These are phyloP conservation scores for Hirtodrosophila cameraria DNA, from an alignment of 2,888 invertebrate genomes.

Conservation along the genomic window DNA sequence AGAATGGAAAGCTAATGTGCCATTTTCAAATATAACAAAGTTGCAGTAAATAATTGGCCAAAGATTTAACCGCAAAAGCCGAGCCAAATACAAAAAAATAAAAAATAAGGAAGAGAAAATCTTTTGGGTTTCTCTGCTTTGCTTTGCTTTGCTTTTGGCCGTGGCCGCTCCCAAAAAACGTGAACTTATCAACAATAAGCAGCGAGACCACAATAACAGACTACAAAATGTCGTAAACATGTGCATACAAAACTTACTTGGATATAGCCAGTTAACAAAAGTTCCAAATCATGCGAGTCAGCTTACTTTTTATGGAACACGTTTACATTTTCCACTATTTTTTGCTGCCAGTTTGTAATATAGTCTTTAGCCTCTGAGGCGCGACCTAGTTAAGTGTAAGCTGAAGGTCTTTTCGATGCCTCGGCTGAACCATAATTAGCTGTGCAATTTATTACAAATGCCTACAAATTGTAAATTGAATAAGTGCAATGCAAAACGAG, in stretches of 20 bases:
- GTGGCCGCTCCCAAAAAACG: constrained; percentile 72
- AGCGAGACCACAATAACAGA: constrained; percentile 19
- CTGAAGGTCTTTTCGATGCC: constrained; percentile 54
- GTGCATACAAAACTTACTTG: not conserved
- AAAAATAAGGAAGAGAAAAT: too few species aligned
- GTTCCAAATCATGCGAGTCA: too few species aligned
- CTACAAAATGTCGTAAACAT: constrained; percentile 26
- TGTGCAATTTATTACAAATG: constrained; percentile 16
- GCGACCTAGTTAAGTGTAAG: constrained; percentile 55
- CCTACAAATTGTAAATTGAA: constrained; percentile 54
- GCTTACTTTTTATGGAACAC: too few species aligned
- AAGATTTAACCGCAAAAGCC: constrained; percentile 26
- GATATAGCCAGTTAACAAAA: too few species aligned
- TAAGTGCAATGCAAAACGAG: constrained; percentile 59
- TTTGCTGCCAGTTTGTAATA: not conserved
- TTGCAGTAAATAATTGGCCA: constrained; percentile 33
- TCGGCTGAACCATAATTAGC: constrained; percentile 31
- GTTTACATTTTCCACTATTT: constrained; percentile 3
- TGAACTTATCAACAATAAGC: constrained; percentile 65
- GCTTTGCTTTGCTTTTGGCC: constrained; percentile 14
- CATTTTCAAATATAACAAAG: constrained; percentile 1
- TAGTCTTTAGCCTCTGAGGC: not conserved
- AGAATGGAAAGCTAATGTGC: not conserved
- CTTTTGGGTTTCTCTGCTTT: constrained; percentile 42
- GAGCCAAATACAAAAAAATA: constrained; percentile 32